phyloP scores from a whole-genome alignment of 2,113 vertebrate genomes.

The Rhinoderma darwinii region DNA sequence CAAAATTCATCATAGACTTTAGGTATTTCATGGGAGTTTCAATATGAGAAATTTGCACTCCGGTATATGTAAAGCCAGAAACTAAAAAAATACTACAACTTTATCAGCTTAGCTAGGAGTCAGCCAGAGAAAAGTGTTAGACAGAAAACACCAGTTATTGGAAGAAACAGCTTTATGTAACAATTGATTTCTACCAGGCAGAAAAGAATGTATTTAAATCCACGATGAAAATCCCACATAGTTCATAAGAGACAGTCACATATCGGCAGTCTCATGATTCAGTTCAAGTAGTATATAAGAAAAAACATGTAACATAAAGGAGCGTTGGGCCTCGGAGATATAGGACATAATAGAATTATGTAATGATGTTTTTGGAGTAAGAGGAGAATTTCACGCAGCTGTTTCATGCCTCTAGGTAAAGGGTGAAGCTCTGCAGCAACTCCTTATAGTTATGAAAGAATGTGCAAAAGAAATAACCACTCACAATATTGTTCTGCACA shows the following conservation, averaged over 20 bases:
- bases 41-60: neutral
- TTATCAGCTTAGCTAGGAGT: slow-evolving; percentile 58
- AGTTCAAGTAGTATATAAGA: neutral
- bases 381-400: neutral
- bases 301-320: neutral
- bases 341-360: neutral
- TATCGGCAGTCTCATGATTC: neutral
- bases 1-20: too few species aligned
- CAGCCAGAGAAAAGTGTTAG: neutral
- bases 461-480: neutral
- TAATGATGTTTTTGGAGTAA: neutral
- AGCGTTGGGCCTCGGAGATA: neutral
- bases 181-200: neutral
- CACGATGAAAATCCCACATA: neutral
- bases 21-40: too few species aligned
- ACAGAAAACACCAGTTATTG: neutral
- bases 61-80: neutral
- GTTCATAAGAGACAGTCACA: neutral
- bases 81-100: slow-evolving; percentile 66
- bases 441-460: neutral
- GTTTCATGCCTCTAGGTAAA: neutral
- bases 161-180: neutral
- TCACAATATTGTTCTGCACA: neutral
- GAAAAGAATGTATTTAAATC: neutral
- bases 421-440: neutral